These are phyloP conservation scores for Pungitius pungitius DNA, from an alignment of 2,113 vertebrate genomes.

Conservation along the genomic window DNA sequence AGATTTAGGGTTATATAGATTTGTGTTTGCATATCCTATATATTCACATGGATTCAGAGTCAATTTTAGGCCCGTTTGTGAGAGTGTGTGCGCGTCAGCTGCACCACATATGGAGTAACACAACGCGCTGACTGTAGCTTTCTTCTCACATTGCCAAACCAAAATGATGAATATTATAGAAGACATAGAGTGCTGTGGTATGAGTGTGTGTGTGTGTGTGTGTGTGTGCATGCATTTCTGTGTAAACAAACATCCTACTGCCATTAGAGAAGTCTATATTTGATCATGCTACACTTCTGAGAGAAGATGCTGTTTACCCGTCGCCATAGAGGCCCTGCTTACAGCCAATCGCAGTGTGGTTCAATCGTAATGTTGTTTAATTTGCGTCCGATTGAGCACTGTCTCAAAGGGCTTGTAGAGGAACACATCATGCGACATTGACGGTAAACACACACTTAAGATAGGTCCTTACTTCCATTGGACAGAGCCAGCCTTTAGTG, in stretches of 20 bases:
- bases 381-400: conserved; percentile 33
- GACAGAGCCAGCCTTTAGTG: conserved; percentile 14
- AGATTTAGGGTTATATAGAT: conserved; percentile 7
- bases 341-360: conserved; percentile 29
- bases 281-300: conserved; percentile 39
- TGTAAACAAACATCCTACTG: conserved; percentile 18
- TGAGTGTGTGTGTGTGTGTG: neutral
- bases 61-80: conserved; percentile 3
- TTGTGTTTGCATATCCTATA: neutral
- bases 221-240: neutral
- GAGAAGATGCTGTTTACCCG: conserved; percentile 31
- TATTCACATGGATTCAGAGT: conserved; percentile 18
- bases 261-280: conserved; percentile 55
- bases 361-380: no score
- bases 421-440: neutral
- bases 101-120: conserved; percentile 57
- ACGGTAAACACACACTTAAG: conserved; percentile 22
- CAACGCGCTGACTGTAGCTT: conserved; percentile 71
- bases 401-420: conserved; percentile 8
- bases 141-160: conserved; percentile 68
- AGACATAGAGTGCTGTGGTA: conserved; percentile 71
- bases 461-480: conserved; percentile 18
- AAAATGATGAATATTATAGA: conserved; percentile 78
- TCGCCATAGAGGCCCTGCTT: conserved; percentile 38
- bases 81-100: conserved; percentile 12